phyloP scores from a whole-genome alignment of 2,888 invertebrate genomes.

The Nudaria mundana region DNA sequence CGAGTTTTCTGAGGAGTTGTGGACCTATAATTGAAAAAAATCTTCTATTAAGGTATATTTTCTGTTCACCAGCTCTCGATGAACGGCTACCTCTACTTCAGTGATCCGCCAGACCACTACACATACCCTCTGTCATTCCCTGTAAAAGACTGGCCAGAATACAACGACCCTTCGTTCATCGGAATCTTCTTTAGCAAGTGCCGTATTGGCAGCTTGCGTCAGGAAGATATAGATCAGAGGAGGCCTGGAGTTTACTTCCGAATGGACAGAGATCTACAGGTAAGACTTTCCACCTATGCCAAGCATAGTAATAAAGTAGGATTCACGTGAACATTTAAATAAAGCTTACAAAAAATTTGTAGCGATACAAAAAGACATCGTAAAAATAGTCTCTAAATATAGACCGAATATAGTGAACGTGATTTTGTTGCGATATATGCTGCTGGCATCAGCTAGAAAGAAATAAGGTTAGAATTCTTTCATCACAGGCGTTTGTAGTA shows the following conservation, averaged over 20 bases:
- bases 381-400: too few species aligned
- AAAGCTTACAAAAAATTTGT: neutral
- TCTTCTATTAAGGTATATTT: too few species aligned
- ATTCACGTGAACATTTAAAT: neutral
- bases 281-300: constrained; percentile 15
- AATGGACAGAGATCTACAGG: constrained; percentile 78
- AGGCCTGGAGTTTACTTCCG: constrained; percentile 92
- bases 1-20: too few species aligned
- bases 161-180: constrained; percentile 95
- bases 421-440: too few species aligned
- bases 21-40: too few species aligned
- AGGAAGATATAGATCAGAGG: constrained; percentile 88
- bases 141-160: constrained; percentile 90
- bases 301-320: neutral
- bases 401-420: too few species aligned
- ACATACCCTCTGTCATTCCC: constrained; percentile 94
- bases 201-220: constrained; percentile 87
- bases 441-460: too few species aligned
- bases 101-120: constrained; percentile 92
- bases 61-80: constrained; percentile 84
- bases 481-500: too few species aligned
- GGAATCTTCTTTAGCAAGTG: constrained; percentile 96
- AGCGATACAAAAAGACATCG: too few species aligned
- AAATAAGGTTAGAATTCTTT: too few species aligned
- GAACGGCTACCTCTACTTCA: constrained; percentile 93